A percentile compares a stretch with the other conserved stretches of the same genome.
These are phyloP conservation scores for Lasaia peninsularis DNA, from an alignment of 1,140 invertebrate species.

Conservation along the genomic window DNA sequence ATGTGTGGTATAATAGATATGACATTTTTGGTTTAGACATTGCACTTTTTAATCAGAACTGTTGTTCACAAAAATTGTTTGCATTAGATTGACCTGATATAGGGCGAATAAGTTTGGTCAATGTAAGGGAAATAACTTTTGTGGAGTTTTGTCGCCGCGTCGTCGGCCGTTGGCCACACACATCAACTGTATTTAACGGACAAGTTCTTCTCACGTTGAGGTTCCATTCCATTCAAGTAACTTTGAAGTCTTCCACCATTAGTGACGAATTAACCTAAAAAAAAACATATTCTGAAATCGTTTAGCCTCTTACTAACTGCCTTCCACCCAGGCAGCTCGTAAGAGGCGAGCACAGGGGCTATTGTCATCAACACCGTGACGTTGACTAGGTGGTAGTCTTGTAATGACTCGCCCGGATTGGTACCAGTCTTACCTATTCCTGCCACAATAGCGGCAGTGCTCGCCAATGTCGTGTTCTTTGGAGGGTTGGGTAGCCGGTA, in stretches of 20 bases:
- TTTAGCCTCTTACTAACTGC: too few species aligned
- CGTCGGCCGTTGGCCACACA: conserved; percentile 27
- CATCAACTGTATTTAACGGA: background rate
- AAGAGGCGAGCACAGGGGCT: too few species aligned
- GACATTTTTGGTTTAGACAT: conserved; percentile 75
- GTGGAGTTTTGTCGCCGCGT: conserved; percentile 36
- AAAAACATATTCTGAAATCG: background rate
- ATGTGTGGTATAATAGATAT: conserved; percentile 62
- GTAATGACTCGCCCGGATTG: too few species aligned
- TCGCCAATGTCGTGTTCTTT: too few species aligned
- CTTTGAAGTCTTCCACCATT: conserved; percentile 3
- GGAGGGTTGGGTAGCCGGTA: too few species aligned
- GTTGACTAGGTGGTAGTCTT: too few species aligned
- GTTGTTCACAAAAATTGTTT: conserved; percentile 60
- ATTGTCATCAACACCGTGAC: too few species aligned
- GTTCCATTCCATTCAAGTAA: conserved; percentile 17
- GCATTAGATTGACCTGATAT: conserved; percentile 48
- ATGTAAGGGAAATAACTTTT: conserved; percentile 62
- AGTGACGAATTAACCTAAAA: background rate
- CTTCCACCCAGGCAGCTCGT: too few species aligned
- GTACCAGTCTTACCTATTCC: too few species aligned
- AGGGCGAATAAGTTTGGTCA: conserved; percentile 55
- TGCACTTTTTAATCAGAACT: conserved; percentile 72
- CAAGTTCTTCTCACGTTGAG: conserved; percentile 25
- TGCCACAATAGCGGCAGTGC: too few species aligned